Evolutionary conservation across 2,113 vertebrate genomes (phyloP), one percentile per base, ranked within the genome.

Genomic region (Pogona vitticeps): DNA sequence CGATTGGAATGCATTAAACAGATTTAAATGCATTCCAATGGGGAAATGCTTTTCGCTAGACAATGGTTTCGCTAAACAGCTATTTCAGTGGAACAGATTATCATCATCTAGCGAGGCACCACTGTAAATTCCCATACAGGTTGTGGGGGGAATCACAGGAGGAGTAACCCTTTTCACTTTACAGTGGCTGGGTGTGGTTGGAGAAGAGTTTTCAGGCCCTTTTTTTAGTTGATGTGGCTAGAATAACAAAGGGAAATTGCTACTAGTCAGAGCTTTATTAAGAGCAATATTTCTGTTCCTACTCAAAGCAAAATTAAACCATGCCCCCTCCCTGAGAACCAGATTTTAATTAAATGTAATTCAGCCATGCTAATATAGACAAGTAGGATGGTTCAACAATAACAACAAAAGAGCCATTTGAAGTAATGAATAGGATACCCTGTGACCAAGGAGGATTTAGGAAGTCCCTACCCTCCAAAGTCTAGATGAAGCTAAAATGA

Each of bases 341-440:
- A 75, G 56, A 31, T 63, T 76, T 52, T 40, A 42, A 76, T 82
- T 76, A 81, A 82, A 56, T 82, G 71, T 33, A 59, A 76, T 75
- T n/a, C 33, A 33, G 20, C 52, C 18, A 26, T 40, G 6, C 6
- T 52, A 68, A 36, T 79, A 46, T 65, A 78, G 10, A 10, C 52
- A 61, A 61, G 23, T 31, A 85, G 61, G 42, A 42, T n/a, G 23
- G 21, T 52, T 52, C 10, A 63, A 23, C 17, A 36, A 72, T 76
- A 59, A 72, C 52, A 86, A 85, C 84, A 78, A 78, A 28, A 36
- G 21, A 72, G 63, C 8, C 84, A 92, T 93, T 73, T 52, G 59
- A 28, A 75, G n/a, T 52, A 75, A 63, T 52, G 58, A 65, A 52
- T 18, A 81, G 75, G 33, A 86, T 13, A 1, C 6, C 77, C 68